These are phyloP conservation scores for Chloroceryle amazona DNA, from an alignment of 2,797 vertebrate species.

Conservation along the genomic window DNA sequence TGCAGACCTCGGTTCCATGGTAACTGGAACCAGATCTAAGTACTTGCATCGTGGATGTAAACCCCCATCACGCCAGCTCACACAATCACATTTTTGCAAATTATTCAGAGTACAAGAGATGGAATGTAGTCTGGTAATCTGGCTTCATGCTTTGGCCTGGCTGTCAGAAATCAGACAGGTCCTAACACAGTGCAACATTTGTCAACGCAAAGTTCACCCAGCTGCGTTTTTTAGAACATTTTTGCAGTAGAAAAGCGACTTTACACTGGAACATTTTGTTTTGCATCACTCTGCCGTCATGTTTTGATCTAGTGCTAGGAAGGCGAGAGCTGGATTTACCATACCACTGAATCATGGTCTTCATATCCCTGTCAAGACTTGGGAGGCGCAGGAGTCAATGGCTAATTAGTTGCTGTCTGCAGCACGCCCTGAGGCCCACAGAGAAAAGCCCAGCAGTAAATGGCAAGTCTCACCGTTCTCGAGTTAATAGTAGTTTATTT, in stretches of 20 bases:
- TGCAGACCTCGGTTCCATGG: fast-evolving
- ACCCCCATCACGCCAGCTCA: not conserved
- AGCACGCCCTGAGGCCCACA: not conserved
- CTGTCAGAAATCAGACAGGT: not conserved
- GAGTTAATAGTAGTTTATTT: not conserved
- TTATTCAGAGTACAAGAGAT: not conserved
- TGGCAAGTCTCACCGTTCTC: not conserved
- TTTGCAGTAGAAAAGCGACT: not conserved
- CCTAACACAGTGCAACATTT: fast-evolving
- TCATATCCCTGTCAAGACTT: not conserved
- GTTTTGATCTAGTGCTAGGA: not conserved
- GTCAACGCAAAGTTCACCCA: not conserved
- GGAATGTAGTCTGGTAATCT: not conserved
- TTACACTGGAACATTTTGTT: fast-evolving
- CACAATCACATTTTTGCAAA: not conserved
- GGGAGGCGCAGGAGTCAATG: not conserved
- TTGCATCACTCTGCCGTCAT: fast-evolving
- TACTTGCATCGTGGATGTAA: not conserved
- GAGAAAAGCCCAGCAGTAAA: not conserved
- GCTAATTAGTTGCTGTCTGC: not conserved
- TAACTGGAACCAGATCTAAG: not conserved
- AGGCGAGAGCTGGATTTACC: not conserved
- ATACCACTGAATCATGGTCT: not conserved
- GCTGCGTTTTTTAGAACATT: not conserved
- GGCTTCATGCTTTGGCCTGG: not conserved